Base-by-base conservation (phyloP, 1,140 invertebrate species). In the Penaeus vannamei region DNA sequence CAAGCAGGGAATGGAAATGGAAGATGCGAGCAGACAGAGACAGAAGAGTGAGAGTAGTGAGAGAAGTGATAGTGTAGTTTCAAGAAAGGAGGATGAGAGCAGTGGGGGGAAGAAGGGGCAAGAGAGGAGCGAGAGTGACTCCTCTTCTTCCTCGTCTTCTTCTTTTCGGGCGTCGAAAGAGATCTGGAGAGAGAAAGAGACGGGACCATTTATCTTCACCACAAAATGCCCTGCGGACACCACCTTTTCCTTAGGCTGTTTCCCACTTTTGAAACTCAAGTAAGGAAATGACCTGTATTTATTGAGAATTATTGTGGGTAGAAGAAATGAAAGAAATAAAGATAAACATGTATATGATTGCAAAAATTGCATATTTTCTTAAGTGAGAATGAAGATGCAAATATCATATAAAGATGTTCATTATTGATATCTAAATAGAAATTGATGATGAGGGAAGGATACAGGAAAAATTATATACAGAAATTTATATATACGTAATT, bases 211-310 rank as follows among this genome's bases (percentile, higher is more conserved):
- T 46, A 85, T 85, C n/a, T 89, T 85, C 64, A 85, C 87, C 10
- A 89, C 87, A 23, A 83, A 77, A 53, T 89, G 83, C 32, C 87
- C 83, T 66, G 87, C 87, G 23, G 83, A 89, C n/a, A 62, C 53
- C 29, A 89, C 87, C 7, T 89, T 89, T 53, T 89, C 87, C 7
- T 77, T 89, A 46, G 87, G 87, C 7, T 83, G 66, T 29, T 89
- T 89, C 66, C 87, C 87, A n/a, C 87, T 89, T 29, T 29, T 89
- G 29, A 89, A 77, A 66, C 29, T 89, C 0, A 32, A 76, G 72
- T 76, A 29, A 2, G 10, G 12, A 53, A 14, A 17, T 53, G 14
- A 53, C 14, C 14, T 17, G 2, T 12, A 53, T 17, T 53, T 17
- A 10, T 53, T 53, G 53, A 14, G 53, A 12, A 53, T 53, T 53